Base-by-base conservation (phyloP, 2,113 vertebrate species). In the Lota lota region DNA sequence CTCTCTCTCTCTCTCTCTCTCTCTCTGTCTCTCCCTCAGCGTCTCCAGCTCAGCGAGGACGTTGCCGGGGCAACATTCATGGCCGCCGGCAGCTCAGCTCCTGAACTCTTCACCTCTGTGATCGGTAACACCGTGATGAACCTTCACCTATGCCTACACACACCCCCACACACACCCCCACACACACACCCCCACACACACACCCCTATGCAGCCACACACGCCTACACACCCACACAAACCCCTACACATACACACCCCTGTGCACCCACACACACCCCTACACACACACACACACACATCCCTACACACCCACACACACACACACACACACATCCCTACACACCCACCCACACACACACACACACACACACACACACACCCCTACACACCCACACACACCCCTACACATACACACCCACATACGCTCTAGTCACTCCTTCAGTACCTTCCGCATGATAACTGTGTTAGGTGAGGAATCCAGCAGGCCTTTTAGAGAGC, bases 81-180 rank as follows among this genome's bases (percentile, higher is more conserved):
- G 96, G 96, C 96, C 0, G 96, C 96, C 0, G 96, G 96, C 81
- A 98, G 96, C 86, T 98, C 96, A 0, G 96, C 96, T 71, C 96
- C 96, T 0, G 96, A 98, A 80, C 89, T 98, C 67, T 98, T 98
- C 87, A 98, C 96, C 0, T 97, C 96, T 0, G 87, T 97, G 76
- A 97, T 97, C 89, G 96, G 96, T 98, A 92, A 85, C 77, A 24
- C 58, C 6, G 22, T 22, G 5, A 20, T 18, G 36, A 3, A 10
- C 22, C 16, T 21, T 24, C 20, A 22, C 11, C 28, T 67, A 11
- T 22, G 15, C 36, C 85, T 2, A n/a, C n/a, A n/a, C n/a, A n/a
- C 75, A 47, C 79, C 63, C 40, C 8, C 40, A 47, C 40, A 36
- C 61, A 11, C 28, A 28, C 28, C 28, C 28, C 28, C 28, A 2